Conservation (phyloP, 2,113 vertebrate genomes). For the Elephantulus edwardii region DNA sequence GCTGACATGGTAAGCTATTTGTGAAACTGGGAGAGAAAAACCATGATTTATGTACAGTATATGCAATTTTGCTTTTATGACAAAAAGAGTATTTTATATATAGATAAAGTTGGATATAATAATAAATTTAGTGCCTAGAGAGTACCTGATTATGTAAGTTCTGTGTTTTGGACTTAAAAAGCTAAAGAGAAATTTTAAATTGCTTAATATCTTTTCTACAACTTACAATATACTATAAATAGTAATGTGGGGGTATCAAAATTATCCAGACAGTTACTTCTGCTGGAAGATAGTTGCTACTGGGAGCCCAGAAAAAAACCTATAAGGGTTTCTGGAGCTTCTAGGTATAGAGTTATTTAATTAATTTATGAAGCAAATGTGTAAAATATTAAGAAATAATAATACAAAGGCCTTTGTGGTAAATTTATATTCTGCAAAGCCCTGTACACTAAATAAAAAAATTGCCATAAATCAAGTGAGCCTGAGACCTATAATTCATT, state of each 20-base stretch:
- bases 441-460: conserved; percentile 82
- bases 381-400: conserved; percentile 61
- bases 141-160: conserved; percentile 35
- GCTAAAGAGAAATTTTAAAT: conserved; percentile 42
- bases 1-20: conserved; percentile 44
- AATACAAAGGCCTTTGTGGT: conserved; percentile 72
- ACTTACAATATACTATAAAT: conserved; percentile 48
- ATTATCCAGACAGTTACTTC: conserved; percentile 54
- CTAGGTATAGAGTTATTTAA: conserved; percentile 72
- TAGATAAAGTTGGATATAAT: conserved; percentile 42
- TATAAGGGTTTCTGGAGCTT: conserved; percentile 58
- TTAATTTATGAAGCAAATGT: conserved; percentile 72
- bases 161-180: conserved; percentile 40
- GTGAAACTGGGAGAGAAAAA: conserved; percentile 45
- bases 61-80: conserved; percentile 42
- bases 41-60: conserved; percentile 61
- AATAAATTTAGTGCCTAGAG: conserved; percentile 31
- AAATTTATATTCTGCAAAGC: conserved; percentile 78
- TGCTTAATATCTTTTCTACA: conserved; percentile 31
- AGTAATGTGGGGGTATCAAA: conserved; percentile 20
- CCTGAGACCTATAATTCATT: conserved; percentile 72
- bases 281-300: conserved; percentile 51
- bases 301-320: conserved; percentile 57
- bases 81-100: conserved; percentile 60
- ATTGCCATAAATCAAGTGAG: conserved; percentile 71